These are phyloP conservation scores for Protobothrops mucrosquamatus DNA, from an alignment of 2,113 vertebrate species.

Conservation along the genomic window DNA sequence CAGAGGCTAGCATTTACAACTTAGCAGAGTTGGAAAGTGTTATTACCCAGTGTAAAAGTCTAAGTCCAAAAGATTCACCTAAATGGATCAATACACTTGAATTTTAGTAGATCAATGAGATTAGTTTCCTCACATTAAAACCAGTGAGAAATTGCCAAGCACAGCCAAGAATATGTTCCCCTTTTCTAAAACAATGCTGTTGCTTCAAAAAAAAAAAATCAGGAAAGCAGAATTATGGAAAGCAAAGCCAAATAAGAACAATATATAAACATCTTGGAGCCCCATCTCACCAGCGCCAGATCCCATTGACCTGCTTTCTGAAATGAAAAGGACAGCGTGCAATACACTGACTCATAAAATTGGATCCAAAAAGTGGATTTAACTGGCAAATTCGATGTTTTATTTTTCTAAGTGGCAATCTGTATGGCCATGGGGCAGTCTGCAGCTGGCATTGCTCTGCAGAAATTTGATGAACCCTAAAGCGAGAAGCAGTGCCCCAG, in stretches of 20 bases:
- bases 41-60: slow-evolving; percentile 39
- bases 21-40: slow-evolving; percentile 20
- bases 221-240: background rate
- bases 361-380: background rate
- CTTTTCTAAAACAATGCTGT: slow-evolving; percentile 23
- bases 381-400: background rate
- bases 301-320: background rate
- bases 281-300: background rate
- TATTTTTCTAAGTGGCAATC: background rate
- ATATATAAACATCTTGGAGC: background rate
- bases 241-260: background rate
- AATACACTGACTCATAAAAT: background rate
- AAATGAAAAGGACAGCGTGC: background rate
- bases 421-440: background rate
- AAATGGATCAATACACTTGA: slow-evolving; percentile 36
- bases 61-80: slow-evolving; percentile 33
- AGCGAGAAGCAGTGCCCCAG: background rate
- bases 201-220: slow-evolving; percentile 13
- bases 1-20: slow-evolving; percentile 25
- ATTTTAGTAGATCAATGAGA: slow-evolving; percentile 36
- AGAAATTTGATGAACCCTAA: background rate
- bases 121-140: slow-evolving; percentile 53
- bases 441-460: background rate
- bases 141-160: slow-evolving; percentile 24
- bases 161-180: slow-evolving; percentile 32